Conservation (phyloP, 2,113 vertebrate species). For the Ailurus styani region DNA sequence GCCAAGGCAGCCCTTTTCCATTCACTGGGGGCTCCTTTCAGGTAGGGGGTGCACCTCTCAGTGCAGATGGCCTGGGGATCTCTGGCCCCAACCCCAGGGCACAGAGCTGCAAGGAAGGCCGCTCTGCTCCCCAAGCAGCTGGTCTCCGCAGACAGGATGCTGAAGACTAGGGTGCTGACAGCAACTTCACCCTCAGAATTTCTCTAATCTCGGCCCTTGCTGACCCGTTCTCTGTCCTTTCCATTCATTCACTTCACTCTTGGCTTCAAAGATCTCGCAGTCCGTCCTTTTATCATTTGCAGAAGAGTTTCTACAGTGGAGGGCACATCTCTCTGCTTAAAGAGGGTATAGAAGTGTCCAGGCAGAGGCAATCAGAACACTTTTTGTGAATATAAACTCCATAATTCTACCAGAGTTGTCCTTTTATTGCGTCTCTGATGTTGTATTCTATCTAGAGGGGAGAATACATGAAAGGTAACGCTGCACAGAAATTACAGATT, state of each 20-base stretch:
- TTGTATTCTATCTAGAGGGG: neutral
- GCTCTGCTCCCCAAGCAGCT: neutral
- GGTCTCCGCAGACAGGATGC: neutral
- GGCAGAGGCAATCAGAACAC: neutral
- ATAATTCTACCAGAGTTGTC: neutral
- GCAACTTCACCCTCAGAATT: fast-evolving
- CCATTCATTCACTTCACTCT: neutral
- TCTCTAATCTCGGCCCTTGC: neutral
- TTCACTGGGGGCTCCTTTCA: neutral
- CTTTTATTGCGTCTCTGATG: neutral
- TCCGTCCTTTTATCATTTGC: neutral
- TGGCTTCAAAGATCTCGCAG: neutral
- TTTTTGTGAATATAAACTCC: neutral
- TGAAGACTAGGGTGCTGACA: no score
- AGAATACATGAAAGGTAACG: neutral
- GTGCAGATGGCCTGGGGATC: fast-evolving
- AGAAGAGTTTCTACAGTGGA: neutral
- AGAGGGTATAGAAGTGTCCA: neutral
- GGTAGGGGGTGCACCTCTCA: neutral
- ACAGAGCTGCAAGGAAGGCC: neutral
- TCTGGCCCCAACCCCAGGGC: neutral
- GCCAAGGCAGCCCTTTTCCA: neutral
- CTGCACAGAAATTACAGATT: neutral
- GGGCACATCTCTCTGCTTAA: neutral
- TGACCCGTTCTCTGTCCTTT: neutral